Conservation (phyloP, 2,113 vertebrate species). For the Triplophysa rosa region DNA sequence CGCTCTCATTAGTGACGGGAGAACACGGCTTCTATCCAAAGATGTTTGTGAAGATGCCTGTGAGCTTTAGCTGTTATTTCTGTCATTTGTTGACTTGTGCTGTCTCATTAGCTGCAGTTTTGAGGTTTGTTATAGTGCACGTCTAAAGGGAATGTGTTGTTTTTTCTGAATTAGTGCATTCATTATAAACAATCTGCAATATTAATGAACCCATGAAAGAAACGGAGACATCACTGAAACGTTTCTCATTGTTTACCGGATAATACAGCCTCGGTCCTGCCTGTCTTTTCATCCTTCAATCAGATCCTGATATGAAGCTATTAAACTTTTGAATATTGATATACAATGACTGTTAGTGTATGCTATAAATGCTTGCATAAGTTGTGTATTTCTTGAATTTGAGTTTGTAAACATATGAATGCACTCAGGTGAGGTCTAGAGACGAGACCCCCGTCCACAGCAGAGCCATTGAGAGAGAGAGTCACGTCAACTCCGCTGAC, state of each 20-base stretch:
- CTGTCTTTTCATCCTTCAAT: neutral
- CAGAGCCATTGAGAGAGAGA: too few relatives aligned
- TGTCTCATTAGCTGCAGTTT: slow-evolving; percentile 40
- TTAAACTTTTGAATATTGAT: too few relatives aligned
- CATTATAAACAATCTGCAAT: slow-evolving; percentile 48
- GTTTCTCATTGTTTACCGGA: slow-evolving; percentile 6
- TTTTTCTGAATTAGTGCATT: slow-evolving; percentile 39
- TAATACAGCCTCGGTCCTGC: neutral
- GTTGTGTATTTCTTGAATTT: neutral
- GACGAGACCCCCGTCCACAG: slow-evolving; percentile 13
- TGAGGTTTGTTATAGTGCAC: slow-evolving; percentile 9
- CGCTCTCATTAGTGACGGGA: neutral
- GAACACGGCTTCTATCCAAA: neutral
- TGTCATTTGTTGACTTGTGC: slow-evolving; percentile 30
- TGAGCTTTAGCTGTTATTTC: slow-evolving; percentile 44
- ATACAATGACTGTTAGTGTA: too few relatives aligned
- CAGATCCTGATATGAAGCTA: too few relatives aligned
- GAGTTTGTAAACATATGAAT: neutral
- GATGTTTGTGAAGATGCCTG: neutral
- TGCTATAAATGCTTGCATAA: too few relatives aligned
- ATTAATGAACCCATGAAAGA: slow-evolving; percentile 44
- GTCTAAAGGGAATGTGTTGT: slow-evolving; percentile 32
- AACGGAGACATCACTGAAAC: neutral
- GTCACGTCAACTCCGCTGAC: too few relatives aligned
- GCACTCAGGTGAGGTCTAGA: neutral